Base-by-base conservation (phyloP, 2,888 invertebrate genomes). In the Griposia aprilina region DNA sequence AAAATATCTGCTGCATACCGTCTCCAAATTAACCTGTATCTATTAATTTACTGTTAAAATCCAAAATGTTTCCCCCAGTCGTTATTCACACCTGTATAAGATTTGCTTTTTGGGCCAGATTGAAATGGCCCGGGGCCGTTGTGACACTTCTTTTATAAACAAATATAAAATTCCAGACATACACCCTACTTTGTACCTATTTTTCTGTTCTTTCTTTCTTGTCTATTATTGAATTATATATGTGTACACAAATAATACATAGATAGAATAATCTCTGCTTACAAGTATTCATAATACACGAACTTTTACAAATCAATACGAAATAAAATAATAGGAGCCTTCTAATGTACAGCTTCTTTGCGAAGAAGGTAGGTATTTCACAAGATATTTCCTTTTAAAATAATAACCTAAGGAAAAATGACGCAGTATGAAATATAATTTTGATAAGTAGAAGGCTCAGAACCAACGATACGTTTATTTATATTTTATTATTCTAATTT, bases 401-500 rank as follows among this genome's bases (percentile, higher is more conserved):
- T 82, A 80, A 82, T 50, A 76, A 68, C 57, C 45, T 69, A 45
- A 83, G 62, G 52, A 59, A 77, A 80, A 83, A 59, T 83, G 48
- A 48, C 82, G n/a, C 48, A 62, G 20, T 48, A 77, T 30, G 15
- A 77, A 83, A 77, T 41, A 83, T 65, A 65, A 68, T 65, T 63
- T 76, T 50, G 23, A 23, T 57, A 48, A 78, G 52, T 77, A 78
- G 36, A 65, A 65, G 62, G 52, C 62, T 78, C 45, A 57, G n/a
- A 62, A 15, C 26, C 57, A 57, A 36, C 55, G 52, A 30, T 62
- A 66, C 52, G 57, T 72, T 63, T 63, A 52, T 78, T 83, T 72
- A 78, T 63, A 36, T 59, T 83, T 59, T 78, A 83, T 59, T 68
- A 68, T 83, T 78, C 26, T 63, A 72, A 72, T 83, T 78, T 78